phyloP scores from a whole-genome alignment of 1,140 invertebrate species.

The Eriocheir sinensis region DNA sequence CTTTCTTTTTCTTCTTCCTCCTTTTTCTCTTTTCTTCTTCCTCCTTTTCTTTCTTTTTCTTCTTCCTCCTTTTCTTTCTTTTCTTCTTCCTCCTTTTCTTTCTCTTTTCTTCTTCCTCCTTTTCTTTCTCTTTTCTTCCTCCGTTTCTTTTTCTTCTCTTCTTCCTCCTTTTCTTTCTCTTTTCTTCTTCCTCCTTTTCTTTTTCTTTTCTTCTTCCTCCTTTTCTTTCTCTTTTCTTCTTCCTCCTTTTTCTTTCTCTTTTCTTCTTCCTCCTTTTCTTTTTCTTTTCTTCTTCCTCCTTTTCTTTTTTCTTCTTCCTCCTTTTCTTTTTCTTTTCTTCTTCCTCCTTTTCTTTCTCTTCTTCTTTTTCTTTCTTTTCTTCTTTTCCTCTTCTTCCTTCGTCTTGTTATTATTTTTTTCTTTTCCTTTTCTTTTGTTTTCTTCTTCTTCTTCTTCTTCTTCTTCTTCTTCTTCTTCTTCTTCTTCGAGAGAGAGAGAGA shows the following conservation, averaged over 20 bases:
- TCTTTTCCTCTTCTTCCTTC: neutral
- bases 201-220: neutral
- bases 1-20: neutral
- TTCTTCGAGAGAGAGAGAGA: no score
- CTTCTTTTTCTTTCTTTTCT: neutral
- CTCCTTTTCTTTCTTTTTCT: neutral
- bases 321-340: neutral
- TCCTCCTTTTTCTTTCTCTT: neutral
- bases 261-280: neutral
- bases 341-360: neutral
- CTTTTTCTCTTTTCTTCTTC: neutral
- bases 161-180: neutral
- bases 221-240: neutral
- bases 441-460: neutral
- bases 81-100: neutral
- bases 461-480: constrained; percentile 22
- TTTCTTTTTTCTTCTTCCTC: neutral
- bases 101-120: neutral
- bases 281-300: neutral
- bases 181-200: neutral
- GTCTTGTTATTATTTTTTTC: neutral
- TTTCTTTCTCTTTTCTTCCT: neutral
- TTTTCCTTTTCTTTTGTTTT: neutral
- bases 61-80: neutral
- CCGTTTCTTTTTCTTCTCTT: neutral